A percentile compares a stretch with the other conserved stretches of the same genome.
Conservation (phyloP, 1,140 invertebrate genomes). For the Ostrea denselamellosa region DNA sequence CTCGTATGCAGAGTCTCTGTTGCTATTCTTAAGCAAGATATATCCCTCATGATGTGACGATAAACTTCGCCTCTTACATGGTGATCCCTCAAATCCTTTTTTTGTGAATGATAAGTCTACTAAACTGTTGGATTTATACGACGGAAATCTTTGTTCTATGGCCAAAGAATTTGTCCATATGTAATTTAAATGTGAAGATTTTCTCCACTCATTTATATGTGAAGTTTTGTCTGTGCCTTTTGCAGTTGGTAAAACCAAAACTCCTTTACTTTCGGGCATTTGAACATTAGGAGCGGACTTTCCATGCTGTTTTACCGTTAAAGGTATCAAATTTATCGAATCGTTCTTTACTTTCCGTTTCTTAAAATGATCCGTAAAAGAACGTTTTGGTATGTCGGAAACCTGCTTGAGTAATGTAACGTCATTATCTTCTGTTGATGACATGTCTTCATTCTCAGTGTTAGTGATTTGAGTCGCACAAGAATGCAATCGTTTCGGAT, state of each 20-base stretch:
- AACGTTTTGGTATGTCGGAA: slow-evolving; percentile 5
- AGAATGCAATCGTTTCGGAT: background rate
- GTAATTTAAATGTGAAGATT: slow-evolving; percentile 64
- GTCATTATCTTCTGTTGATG: background rate
- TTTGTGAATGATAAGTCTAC: slow-evolving; percentile 63
- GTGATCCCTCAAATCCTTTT: slow-evolving; percentile 52
- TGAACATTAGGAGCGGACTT: slow-evolving; percentile 55
- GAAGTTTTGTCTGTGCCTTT: slow-evolving; percentile 57
- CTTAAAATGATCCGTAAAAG: slow-evolving; percentile 34
- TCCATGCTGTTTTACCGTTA: slow-evolving; percentile 35
- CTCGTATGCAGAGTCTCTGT: slow-evolving; percentile 63
- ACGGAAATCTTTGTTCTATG: slow-evolving; percentile 55
- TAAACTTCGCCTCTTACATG: slow-evolving; percentile 65
- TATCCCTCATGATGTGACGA: slow-evolving; percentile 69
- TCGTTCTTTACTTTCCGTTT: slow-evolving; percentile 33
- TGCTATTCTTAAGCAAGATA: slow-evolving; percentile 60
- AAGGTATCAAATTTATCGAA: background rate
- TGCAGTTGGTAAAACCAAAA: background rate
- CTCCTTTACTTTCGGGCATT: slow-evolving; percentile 49
- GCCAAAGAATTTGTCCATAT: slow-evolving; percentile 63
- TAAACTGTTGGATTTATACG: slow-evolving; percentile 68
- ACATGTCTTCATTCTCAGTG: background rate
- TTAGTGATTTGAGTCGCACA: background rate
- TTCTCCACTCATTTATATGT: slow-evolving; percentile 66
- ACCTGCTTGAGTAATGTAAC: background rate